Evolutionary conservation across 2,113 vertebrate genomes (phyloP).

Genomic region (Sclerurus mexicanus): DNA sequence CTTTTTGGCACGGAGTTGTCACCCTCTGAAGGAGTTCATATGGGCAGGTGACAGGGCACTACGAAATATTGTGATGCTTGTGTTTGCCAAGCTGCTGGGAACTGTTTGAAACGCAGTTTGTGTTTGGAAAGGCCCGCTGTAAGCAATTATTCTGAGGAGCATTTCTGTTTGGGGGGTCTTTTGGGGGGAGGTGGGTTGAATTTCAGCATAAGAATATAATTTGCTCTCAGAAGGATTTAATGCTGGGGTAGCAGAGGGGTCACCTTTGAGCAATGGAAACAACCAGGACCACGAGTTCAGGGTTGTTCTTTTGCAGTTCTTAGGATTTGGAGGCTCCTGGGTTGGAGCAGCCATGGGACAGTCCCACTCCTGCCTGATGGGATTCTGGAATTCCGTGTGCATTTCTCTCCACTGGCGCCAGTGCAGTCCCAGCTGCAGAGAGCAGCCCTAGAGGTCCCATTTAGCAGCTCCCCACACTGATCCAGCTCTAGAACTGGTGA

Average conservation of each 20-base stretch:
- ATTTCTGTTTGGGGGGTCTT: not conserved
- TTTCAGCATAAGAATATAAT: not conserved
- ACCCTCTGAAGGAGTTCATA: not conserved
- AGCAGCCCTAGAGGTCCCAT: not conserved
- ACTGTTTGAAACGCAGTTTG: not conserved
- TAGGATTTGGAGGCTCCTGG: not conserved
- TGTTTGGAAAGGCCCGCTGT: not conserved
- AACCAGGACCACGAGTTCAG: not conserved
- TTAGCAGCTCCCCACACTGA: not conserved
- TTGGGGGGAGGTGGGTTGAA: not conserved
- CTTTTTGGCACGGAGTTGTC: not conserved
- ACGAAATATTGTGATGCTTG: not conserved
- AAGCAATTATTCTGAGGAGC: not conserved
- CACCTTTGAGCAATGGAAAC: not conserved
- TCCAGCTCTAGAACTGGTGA: not conserved
- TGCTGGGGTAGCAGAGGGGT: not conserved
- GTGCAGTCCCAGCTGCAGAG: not conserved
- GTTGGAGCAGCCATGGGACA: not conserved
- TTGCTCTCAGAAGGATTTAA: not conserved
- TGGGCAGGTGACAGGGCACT: not conserved
- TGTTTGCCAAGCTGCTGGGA: not conserved
- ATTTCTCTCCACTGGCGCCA: not conserved
- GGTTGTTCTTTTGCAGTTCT: not conserved
- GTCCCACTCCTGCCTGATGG: no score
- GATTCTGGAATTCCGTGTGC: not conserved